Base-by-base conservation (phyloP, 2,797 vertebrate species). In the Heteromormyrus szaboi region DNA sequence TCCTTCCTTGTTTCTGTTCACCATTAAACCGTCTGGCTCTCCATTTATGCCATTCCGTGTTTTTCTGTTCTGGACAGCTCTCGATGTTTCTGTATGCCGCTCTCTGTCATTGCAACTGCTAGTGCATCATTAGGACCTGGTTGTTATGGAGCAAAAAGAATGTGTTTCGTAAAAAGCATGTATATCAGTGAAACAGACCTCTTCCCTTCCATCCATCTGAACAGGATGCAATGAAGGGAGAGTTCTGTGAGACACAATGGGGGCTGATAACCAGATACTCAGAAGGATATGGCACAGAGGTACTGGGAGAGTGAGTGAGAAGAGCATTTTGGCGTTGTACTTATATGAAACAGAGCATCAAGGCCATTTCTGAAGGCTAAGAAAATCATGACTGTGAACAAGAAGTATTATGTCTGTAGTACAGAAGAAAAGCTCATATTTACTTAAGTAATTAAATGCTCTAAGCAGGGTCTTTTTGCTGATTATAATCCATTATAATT, bases 221-320 rank as follows among this genome's bases (percentile, higher is more conserved):
- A 86, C 89, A 95, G 95, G 93, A 94, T 86, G 56, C 90, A 0
- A 89, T 59, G 83, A 94, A 92, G 88, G 95, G 94, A 90, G 94
- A 94, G 44, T 92, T 91, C 91, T 94, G 95, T 93, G 95, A 94
- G 72, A 95, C 94, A 89, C 95, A 91, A 92, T 90, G 92, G 89
- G 90, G 89, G 0, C 91, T 92, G 92, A 89, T 94, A 54, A 94
- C 94, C 93, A 94, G 95, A 92, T 94, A 92, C 93, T 96, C 95
- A 0, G 96, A 96, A 90, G 96, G 96, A 91, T 96, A 96, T 48
- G 96, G 96, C 90, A 96, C 96, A 53, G 96, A 96, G 96, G 96
- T 96, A 94, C 91, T 89, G 59, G 41, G 41, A 25, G 62, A 72
- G 62, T 29, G 87, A 72, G n/a, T 85, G 81, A 51, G 44, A 50